Conservation (phyloP, 2,113 vertebrate species). For the Antennarius striatus region DNA sequence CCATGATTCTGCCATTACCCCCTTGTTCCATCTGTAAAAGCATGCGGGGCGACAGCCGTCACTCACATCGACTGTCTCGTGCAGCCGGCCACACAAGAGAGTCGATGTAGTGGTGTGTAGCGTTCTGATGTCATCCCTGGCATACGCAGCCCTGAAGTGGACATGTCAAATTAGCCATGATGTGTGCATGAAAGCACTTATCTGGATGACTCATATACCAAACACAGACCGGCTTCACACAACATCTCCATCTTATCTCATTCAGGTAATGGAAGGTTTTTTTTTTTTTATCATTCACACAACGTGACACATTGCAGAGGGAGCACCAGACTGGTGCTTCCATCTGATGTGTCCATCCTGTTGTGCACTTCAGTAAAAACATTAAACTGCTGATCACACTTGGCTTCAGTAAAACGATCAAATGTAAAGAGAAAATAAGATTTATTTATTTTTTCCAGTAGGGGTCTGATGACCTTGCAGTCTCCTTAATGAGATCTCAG, state of each 20-base stretch:
- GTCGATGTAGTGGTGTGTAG: neutral
- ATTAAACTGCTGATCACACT: neutral
- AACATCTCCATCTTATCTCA: conserved; percentile 47
- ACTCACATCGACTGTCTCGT: conserved; percentile 15
- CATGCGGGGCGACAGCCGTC: conserved; percentile 31
- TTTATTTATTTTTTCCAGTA: neutral
- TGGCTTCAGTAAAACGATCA: neutral
- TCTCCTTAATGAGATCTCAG: conserved; percentile 21
- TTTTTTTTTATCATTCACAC: conserved; percentile 16
- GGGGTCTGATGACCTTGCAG: conserved; percentile 24
- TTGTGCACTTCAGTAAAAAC: neutral
- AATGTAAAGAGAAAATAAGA: neutral
- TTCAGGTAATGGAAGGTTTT: conserved; percentile 25
- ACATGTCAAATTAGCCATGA: conserved; percentile 61
- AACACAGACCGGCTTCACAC: conserved; percentile 28
- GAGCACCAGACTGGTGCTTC: neutral
- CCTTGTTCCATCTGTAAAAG: conserved; percentile 13
- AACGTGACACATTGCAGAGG: conserved; percentile 1
- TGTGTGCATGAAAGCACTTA: conserved; percentile 57
- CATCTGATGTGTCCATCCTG: conserved; percentile 4
- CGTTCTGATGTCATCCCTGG: conserved; percentile 59
- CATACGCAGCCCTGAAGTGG: conserved; percentile 25
- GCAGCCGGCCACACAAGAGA: conserved; percentile 18
- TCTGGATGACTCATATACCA: conserved; percentile 53
- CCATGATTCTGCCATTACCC: conserved; percentile 12